phyloP scores from a whole-genome alignment of 2,888 invertebrate species.

The Drosophila stalkeri region DNA sequence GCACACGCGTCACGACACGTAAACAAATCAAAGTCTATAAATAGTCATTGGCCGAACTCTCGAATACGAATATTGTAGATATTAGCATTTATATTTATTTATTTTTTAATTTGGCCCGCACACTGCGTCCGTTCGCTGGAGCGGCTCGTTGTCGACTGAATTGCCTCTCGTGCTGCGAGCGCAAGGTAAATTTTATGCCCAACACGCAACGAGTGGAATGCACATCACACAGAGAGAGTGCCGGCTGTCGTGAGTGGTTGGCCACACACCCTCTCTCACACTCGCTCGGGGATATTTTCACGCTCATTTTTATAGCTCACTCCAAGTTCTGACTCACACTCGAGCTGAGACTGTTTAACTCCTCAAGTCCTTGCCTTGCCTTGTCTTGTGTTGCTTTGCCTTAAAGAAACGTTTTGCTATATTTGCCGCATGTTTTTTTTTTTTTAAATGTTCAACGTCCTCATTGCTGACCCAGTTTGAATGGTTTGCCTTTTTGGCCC shows the following conservation, averaged over 20 bases:
- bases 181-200: slow-evolving; percentile 30
- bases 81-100: background rate
- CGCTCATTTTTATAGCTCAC: slow-evolving; percentile 22
- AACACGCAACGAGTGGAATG: slow-evolving; percentile 25
- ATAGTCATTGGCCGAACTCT: slow-evolving; percentile 52
- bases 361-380: slow-evolving; percentile 43
- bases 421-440: slow-evolving; percentile 46
- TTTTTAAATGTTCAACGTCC: slow-evolving; percentile 44
- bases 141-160: slow-evolving; percentile 69
- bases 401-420: slow-evolving; percentile 54
- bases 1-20: slow-evolving; percentile 67
- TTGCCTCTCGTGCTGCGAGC: slow-evolving; percentile 38
- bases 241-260: slow-evolving; percentile 39
- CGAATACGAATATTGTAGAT: slow-evolving; percentile 8
- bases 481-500: slow-evolving; percentile 40
- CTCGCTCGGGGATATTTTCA: slow-evolving; percentile 32
- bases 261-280: slow-evolving; percentile 3
- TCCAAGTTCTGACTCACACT: slow-evolving; percentile 7
- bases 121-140: slow-evolving; percentile 65
- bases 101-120: slow-evolving; percentile 29
- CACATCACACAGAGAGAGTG: slow-evolving; percentile 36
- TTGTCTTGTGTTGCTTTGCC: slow-evolving; percentile 7
- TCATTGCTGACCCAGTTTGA: slow-evolving; percentile 66
- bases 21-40: slow-evolving; percentile 66
- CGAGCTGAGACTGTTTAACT: slow-evolving; percentile 2